A percentile compares a stretch with the other conserved stretches of the same genome.
Evolutionary conservation across 2,113 vertebrate genomes (phyloP).

Genomic region (Prunella fulvescens): DNA sequence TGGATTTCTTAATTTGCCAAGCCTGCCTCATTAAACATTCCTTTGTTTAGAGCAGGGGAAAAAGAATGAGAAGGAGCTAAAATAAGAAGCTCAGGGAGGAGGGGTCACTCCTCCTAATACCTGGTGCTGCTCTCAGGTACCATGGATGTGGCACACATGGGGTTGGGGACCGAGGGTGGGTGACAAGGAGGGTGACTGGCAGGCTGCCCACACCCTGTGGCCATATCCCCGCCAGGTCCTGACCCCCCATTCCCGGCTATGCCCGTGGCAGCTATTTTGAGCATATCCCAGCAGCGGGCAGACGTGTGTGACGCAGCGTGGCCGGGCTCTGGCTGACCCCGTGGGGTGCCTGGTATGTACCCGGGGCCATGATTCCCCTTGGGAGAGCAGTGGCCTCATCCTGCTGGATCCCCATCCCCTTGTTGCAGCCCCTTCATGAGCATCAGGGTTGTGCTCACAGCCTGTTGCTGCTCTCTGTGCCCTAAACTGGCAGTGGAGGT

Average conservation of each 20-base stretch:
- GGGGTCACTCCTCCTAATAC: neutral
- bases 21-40: neutral
- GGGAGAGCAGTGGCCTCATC: neutral
- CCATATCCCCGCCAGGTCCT: rapidly evolving
- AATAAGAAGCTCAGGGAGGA: neutral
- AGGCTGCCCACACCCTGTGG: neutral
- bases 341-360: neutral
- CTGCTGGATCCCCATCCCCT: neutral
- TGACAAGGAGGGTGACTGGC: neutral
- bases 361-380: neutral
- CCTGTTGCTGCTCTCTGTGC: neutral
- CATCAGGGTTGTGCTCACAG: neutral
- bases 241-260: neutral
- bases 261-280: neutral
- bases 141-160: rapidly evolving
- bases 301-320: neutral
- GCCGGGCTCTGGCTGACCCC: neutral
- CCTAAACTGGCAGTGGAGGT: neutral
- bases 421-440: neutral
- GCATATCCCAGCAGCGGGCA: neutral
- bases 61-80: neutral
- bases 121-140: neutral
- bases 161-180: rapidly evolving
- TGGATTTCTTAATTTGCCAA: slow-evolving; percentile 8
- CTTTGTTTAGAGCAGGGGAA: neutral